Conservation (phyloP, 2,797 vertebrate genomes). For the Salarias fasciatus region DNA sequence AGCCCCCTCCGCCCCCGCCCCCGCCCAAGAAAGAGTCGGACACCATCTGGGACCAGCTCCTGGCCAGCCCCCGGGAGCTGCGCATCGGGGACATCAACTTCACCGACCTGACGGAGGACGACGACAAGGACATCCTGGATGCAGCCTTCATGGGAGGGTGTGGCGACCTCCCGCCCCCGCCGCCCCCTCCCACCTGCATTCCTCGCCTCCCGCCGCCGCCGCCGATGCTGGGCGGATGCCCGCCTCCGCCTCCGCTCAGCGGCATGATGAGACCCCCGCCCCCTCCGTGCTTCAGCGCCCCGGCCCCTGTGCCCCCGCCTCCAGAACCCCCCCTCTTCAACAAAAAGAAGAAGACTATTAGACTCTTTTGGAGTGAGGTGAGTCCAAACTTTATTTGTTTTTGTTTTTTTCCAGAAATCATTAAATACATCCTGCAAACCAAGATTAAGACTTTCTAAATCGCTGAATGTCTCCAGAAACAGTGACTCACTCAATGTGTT, state of each 20-base stretch:
- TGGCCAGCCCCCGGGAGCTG: slow-evolving; percentile 92
- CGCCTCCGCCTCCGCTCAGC: slow-evolving; percentile 86
- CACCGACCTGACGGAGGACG: slow-evolving; percentile 93
- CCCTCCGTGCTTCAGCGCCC: slow-evolving; percentile 78
- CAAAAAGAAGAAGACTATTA: slow-evolving; percentile 98
- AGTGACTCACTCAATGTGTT: slow-evolving; percentile 11
- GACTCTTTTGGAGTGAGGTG: slow-evolving; percentile 97
- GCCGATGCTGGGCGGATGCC: slow-evolving; percentile 83
- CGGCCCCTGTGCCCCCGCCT: slow-evolving; percentile 58
- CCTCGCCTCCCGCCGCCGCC: slow-evolving; percentile 82
- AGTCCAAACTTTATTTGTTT: slow-evolving; percentile 5
- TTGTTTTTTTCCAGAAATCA: too few relatives aligned
- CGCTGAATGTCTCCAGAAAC: too few relatives aligned
- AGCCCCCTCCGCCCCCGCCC: slow-evolving; percentile 62
- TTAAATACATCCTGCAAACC: too few relatives aligned
- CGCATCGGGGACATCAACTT: slow-evolving; percentile 97
- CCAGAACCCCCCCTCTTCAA: slow-evolving; percentile 88
- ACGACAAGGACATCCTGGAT: slow-evolving; percentile 91
- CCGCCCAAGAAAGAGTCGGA: slow-evolving; percentile 92
- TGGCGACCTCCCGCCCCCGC: slow-evolving; percentile 84
- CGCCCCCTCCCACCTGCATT: slow-evolving; percentile 84
- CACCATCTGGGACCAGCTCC: slow-evolving; percentile 97
- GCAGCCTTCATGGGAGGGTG: slow-evolving; percentile 82
- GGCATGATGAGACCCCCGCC: slow-evolving; percentile 85
- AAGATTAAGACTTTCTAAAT: too few relatives aligned